These are phyloP conservation scores for Dendrolimus punctatus DNA, from an alignment of 1,140 invertebrate species.

Conservation along the genomic window DNA sequence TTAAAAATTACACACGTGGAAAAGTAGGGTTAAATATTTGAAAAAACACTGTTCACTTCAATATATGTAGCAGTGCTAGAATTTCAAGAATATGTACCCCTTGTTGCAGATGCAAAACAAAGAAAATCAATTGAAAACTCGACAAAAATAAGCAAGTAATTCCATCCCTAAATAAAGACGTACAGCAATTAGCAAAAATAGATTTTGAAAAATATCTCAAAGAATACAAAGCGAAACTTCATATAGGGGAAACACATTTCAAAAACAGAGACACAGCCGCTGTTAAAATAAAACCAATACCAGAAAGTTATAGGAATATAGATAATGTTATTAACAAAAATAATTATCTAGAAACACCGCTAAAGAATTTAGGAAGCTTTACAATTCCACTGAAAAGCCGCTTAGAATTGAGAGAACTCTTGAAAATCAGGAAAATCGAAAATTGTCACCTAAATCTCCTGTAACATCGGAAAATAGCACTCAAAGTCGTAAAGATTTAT, in stretches of 20 bases:
- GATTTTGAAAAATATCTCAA: slow-evolving; percentile 46
- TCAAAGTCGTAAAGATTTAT: not conserved
- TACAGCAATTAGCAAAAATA: slow-evolving; percentile 13
- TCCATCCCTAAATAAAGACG: slow-evolving; percentile 5
- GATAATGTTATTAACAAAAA: slow-evolving; percentile 11
- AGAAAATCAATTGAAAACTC: slow-evolving; percentile 15
- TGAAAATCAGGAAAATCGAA: not conserved
- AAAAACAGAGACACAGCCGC: slow-evolving; percentile 23
- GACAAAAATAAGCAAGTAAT: slow-evolving; percentile 6
- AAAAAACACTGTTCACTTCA: not conserved
- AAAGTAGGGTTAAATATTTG: not conserved
- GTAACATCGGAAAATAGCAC: no score
- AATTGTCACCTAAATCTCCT: not conserved
- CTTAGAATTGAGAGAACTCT: no score
- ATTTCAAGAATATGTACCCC: not conserved
- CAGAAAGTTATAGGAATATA: slow-evolving; percentile 12
- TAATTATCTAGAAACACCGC: slow-evolving; percentile 46
- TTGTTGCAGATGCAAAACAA: slow-evolving; percentile 20
- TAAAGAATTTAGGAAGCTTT: slow-evolving; percentile 55
- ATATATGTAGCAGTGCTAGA: not conserved
- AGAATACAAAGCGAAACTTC: slow-evolving; percentile 31
- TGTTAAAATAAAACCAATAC: slow-evolving; percentile 30
- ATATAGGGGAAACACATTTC: slow-evolving; percentile 24
- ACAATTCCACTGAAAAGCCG: slow-evolving; percentile 22
- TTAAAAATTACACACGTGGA: no score